Evolutionary conservation across 2,888 invertebrate genomes (phyloP), one percentile per base, ranked within the genome.

Genomic region (Stratiomys singularior): DNA sequence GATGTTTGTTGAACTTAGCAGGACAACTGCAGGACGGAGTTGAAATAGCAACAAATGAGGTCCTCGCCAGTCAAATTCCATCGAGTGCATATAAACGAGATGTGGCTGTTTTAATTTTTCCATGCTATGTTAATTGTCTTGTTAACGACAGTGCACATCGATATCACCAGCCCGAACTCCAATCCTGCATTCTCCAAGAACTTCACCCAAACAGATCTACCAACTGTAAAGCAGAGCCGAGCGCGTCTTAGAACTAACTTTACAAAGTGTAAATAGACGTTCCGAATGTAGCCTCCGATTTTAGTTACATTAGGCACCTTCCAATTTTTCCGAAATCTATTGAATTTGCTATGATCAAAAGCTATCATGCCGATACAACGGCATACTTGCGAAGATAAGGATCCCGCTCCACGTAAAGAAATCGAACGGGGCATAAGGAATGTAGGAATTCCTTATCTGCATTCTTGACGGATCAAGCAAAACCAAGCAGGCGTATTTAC

Each of bases 281-380:
- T n/a, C 15, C 46, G 15, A 69, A 44, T 47, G 47, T 69, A 47
- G 46, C 47, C 23, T 18, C 37, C 60, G 58, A 58, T 37, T 74
- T 60, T 27, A 74, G 58, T 74, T 74, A 74, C 74, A 60, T 60
- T 74, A 60, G 60, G 60, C 74, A 74, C 74, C 72, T 56, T 30
- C 72, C 37, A 74, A 60, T 74, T 60, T 74, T 37, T 5, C 11
- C 60, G 37, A 60, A 37, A 74, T 74, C 74, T 58, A 74, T 74
- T 74, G 74, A 74, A 74, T 74, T 74, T 74, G 23, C 44, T 37
- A 74, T 74, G 74, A 74, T 74, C 74, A 74, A 74, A 74, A 74
- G 74, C 58, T 74, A 37, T 71, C 44, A 15, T 60, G 13, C 11
- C 13, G 44, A 30, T 74, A 58, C 44, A 13, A 30, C 23, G 52